Base-by-base conservation (phyloP, 2,888 invertebrate species). In the Platycheirus albimanus region DNA sequence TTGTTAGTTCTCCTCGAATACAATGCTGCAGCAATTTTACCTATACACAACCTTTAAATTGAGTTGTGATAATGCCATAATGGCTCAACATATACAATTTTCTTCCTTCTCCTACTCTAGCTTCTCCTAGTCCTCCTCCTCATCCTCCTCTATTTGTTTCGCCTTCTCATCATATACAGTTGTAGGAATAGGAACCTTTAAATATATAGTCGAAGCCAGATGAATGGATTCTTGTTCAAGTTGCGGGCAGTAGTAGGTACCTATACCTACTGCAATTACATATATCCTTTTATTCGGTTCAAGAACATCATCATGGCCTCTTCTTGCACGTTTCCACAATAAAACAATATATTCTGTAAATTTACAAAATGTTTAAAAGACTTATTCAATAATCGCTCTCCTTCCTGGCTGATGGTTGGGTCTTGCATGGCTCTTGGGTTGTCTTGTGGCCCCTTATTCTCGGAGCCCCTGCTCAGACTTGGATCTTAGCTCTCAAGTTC, bases 281-380 rank as follows among this genome's bases (percentile, higher is more conserved):
- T 56, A 45, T 45, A 17, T n/a, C n/a, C n/a, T n/a, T 15, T 13
- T 49, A 36, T 61, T 45, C 61, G 52, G 61, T 43, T 51, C 38
- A 20, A 64, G 49, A 58, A 64, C 51, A 64, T 56, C 51, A 64
- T 56, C 64, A 69, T 49, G 45, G 15, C 45, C 33, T 76, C 67
- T 36, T 43, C 80, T 66, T 56, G 47, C 66, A 81, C 75, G 76
- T 64, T 76, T 63, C 19, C 49, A 49, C 63, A 61, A 76, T 67
- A 66, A 78, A 72, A 83, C 77, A 83, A 72, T 83, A 58, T 45
- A 83, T 83, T 78, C 69, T 45, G 77, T 74, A 78, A 77, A 77
- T 78, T 83, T 72, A 78, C 72, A 78, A 58, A 83, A 83, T 77
- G 72, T 72, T 70, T 83, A 83, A 83, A 70, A 78, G 77, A 64